phyloP scores from a whole-genome alignment of 2,113 vertebrate genomes.

The Urocynchramus pylzowi region DNA sequence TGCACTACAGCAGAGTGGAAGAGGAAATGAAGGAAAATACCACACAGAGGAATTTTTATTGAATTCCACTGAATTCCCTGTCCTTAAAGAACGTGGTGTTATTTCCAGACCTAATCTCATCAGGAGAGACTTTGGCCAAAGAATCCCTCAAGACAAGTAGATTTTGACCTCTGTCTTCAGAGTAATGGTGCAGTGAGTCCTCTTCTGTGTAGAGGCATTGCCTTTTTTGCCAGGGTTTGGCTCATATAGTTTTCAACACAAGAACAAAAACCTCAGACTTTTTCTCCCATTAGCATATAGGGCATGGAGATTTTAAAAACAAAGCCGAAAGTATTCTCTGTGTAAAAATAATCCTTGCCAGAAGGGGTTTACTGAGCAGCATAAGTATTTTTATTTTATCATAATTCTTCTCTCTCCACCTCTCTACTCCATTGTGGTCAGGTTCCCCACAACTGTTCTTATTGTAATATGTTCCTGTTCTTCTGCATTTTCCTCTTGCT shows the following conservation, averaged over 20 bases:
- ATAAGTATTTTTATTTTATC: not conserved
- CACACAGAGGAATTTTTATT: constrained; percentile 2
- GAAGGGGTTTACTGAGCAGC: not conserved
- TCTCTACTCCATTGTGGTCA: not conserved
- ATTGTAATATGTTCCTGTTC: not conserved
- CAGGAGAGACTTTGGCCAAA: not conserved
- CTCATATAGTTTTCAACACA: not conserved
- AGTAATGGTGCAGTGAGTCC: not conserved
- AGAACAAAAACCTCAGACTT: not conserved
- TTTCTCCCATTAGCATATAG: not conserved
- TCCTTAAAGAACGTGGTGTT: not conserved
- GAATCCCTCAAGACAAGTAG: not conserved
- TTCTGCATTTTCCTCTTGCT: not conserved
- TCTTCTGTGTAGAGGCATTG: not conserved
- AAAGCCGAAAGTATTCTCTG: not conserved
- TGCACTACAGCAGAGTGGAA: not conserved
- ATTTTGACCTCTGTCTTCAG: not conserved
- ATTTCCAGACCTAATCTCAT: not conserved
- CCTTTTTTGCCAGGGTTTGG: not conserved
- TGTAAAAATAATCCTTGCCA: not conserved
- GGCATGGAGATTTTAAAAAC: not conserved
- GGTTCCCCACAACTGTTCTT: not conserved
- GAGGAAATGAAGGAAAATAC: constrained; percentile 43
- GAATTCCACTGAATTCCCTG: not conserved
- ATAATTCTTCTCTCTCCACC: not conserved